phyloP scores from a whole-genome alignment of 2,888 invertebrate genomes.

The Hyposoter didymator region DNA sequence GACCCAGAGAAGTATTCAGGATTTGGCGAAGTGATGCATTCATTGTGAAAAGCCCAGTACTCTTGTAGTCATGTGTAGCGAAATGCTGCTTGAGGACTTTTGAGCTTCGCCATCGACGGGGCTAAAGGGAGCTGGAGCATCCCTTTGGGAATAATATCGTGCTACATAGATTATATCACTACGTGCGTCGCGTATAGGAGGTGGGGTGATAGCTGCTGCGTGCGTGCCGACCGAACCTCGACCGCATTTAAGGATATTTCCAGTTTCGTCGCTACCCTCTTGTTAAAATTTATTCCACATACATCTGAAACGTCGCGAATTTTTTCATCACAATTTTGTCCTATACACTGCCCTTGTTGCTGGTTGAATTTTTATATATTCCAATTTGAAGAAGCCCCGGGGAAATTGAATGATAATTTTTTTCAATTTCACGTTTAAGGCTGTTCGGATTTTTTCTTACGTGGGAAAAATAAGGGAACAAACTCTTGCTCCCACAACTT shows the following conservation, averaged over 20 bases:
- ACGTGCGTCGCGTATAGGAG: slow-evolving; percentile 20
- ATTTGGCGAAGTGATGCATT: background rate
- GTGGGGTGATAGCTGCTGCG: background rate
- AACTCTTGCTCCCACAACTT: too few species aligned
- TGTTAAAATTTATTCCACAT: slow-evolving; percentile 2
- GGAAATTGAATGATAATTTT: background rate
- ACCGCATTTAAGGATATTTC: slow-evolving; percentile 32
- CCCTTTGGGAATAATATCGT: slow-evolving; percentile 54
- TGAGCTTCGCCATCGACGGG: slow-evolving; percentile 28
- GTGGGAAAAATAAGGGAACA: too few species aligned
- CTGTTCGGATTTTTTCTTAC: background rate
- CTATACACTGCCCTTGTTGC: background rate
- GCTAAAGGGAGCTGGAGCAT: slow-evolving; percentile 36
- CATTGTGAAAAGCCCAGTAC: slow-evolving; percentile 7
- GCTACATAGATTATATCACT: slow-evolving; percentile 37
- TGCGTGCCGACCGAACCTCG: slow-evolving; percentile 14
- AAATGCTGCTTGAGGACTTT: slow-evolving; percentile 13
- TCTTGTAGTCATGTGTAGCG: slow-evolving; percentile 5
- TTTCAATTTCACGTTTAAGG: background rate
- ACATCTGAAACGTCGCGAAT: background rate
- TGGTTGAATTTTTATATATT: background rate
- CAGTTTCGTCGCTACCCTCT: background rate
- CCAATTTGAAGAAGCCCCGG: background rate
- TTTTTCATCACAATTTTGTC: background rate
- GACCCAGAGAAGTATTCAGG: background rate